Percentiles rank a stretch among this genome's conserved stretches.
Evolutionary conservation across 2,888 invertebrate genomes (phyloP).

Genomic region (Rhaphigaster nebulosa): DNA sequence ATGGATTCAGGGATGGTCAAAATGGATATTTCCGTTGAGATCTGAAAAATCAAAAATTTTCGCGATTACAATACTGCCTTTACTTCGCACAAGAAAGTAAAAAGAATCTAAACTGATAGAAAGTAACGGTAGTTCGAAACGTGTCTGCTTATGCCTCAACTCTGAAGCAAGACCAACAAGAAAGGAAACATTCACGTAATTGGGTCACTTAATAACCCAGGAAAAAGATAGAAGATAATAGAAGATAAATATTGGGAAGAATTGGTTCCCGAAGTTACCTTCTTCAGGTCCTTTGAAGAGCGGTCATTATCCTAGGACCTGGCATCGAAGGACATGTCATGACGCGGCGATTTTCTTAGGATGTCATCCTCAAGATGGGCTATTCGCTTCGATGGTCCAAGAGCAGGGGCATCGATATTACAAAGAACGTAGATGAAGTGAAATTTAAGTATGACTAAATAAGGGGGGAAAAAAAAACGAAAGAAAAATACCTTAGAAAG

Average conservation of each 20-base stretch:
- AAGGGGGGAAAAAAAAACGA: no score
- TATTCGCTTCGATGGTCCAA: background rate
- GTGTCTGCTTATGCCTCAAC: background rate
- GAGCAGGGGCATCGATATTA: background rate
- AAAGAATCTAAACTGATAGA: background rate
- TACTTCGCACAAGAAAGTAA: background rate
- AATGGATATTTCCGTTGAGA: no score
- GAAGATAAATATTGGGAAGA: background rate
- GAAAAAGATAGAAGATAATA: background rate
- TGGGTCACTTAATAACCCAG: background rate
- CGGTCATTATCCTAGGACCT: background rate
- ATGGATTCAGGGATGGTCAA: no score
- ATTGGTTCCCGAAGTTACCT: background rate
- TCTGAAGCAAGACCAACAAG: background rate
- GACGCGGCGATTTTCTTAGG: background rate
- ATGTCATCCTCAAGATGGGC: background rate
- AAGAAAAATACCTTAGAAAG: no score
- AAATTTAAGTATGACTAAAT: no score
- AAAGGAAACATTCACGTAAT: background rate
- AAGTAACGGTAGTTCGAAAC: background rate
- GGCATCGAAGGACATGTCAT: background rate
- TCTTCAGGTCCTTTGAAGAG: background rate
- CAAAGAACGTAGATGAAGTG: background rate
- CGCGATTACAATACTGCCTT: no score
- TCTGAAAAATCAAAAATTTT: no score